phyloP scores from a whole-genome alignment of 2,888 invertebrate genomes.

The Callyntrura guangdongensis region DNA sequence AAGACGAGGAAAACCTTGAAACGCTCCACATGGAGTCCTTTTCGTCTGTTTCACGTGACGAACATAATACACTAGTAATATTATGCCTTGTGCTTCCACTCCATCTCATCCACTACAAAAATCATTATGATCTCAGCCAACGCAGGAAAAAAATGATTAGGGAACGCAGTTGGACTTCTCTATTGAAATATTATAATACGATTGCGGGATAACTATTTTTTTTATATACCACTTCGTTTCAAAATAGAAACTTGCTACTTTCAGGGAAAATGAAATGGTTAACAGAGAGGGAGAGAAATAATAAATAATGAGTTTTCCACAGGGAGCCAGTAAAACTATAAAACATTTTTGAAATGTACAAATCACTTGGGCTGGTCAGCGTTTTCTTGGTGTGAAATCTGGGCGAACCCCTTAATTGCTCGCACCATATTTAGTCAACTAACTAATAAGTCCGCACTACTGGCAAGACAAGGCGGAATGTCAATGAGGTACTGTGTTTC shows the following conservation, averaged over 20 bases:
- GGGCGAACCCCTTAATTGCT: slow-evolving; percentile 79
- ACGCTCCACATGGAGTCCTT: slow-evolving; percentile 74
- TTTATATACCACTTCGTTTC: slow-evolving; percentile 39
- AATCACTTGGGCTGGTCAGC: slow-evolving; percentile 70
- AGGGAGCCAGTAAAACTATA: slow-evolving; percentile 67
- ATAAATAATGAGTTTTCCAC: slow-evolving; percentile 74
- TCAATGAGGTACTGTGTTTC: slow-evolving; percentile 38
- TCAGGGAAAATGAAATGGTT: not conserved
- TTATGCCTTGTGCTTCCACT: not conserved
- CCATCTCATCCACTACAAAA: slow-evolving; percentile 49
- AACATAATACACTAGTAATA: not conserved
- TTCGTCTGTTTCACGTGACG: not conserved
- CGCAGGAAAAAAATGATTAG: slow-evolving; percentile 60
- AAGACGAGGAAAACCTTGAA: slow-evolving; percentile 67
- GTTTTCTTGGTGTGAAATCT: slow-evolving; percentile 76
- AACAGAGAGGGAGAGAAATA: slow-evolving; percentile 53
- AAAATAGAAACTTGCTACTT: not conserved
- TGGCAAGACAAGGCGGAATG: slow-evolving; percentile 57
- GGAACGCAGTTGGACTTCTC: slow-evolving; percentile 71
- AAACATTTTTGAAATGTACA: slow-evolving; percentile 62
- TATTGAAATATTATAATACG: slow-evolving; percentile 63
- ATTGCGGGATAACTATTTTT: slow-evolving; percentile 37
- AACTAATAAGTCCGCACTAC: slow-evolving; percentile 57
- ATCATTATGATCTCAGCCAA: slow-evolving; percentile 64
- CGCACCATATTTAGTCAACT: slow-evolving; percentile 72